Conservation (phyloP, 2,113 vertebrate genomes). For the Lepidothrix coronata region DNA sequence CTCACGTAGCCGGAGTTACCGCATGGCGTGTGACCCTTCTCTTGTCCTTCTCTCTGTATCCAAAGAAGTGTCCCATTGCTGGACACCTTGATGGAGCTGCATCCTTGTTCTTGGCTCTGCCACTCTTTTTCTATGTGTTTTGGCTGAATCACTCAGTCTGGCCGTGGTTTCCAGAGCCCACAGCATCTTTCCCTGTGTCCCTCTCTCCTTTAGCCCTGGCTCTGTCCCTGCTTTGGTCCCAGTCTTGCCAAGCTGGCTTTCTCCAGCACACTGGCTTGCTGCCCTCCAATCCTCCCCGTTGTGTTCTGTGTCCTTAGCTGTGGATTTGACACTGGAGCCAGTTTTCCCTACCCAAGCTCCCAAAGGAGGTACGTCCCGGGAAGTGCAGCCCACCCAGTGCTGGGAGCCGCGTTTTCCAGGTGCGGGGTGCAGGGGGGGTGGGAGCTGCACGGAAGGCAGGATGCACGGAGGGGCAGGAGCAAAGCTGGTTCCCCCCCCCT, state of each 20-base stretch:
- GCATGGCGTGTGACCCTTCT: fast-evolving
- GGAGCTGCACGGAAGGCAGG: background rate
- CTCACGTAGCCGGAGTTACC: fast-evolving
- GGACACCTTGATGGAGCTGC: background rate
- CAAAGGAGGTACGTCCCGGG: background rate
- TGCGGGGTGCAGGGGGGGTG: background rate
- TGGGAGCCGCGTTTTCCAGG: background rate
- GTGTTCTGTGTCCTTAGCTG: background rate
- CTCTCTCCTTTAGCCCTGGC: background rate
- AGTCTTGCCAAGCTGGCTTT: background rate
- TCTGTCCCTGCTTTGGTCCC: background rate
- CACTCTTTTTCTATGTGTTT: background rate
- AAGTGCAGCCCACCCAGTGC: fast-evolving
- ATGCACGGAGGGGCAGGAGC: background rate
- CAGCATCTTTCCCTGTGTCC: background rate
- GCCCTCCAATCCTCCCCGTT: background rate
- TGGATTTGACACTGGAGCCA: background rate
- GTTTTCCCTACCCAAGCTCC: background rate
- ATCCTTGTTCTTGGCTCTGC: background rate
- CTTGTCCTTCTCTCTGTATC: background rate
- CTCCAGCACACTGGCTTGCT: background rate
- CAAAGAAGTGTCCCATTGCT: background rate
- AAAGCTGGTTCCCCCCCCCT: background rate
- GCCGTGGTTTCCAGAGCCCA: background rate
- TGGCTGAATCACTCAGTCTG: background rate